These are phyloP conservation scores for Thereva nobilitata DNA, from an alignment of 2,888 invertebrate species.

Conservation along the genomic window DNA sequence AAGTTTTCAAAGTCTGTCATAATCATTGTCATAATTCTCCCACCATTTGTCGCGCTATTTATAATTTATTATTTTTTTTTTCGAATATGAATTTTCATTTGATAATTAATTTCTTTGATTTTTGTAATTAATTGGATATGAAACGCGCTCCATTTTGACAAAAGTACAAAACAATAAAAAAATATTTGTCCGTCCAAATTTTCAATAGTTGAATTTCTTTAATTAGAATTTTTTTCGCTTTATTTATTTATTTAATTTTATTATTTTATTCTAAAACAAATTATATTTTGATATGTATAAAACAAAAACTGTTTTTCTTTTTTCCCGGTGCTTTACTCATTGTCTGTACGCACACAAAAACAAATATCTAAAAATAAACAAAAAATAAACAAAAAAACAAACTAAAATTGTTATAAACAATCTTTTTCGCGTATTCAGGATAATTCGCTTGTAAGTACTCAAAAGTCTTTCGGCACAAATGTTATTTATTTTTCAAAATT, in stretches of 20 bases:
- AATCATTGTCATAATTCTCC: constrained; percentile 38
- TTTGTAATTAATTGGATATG: too few species aligned
- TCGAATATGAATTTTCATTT: too few species aligned
- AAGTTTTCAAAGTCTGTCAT: too few species aligned
- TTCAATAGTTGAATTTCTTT: too few species aligned
- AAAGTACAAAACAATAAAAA: too few species aligned
- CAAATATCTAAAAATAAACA: constrained; percentile 31
- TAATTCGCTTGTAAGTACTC: constrained; percentile 41
- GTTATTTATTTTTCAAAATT: constrained; percentile 12
- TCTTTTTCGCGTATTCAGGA: constrained; percentile 30
- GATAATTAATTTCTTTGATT: too few species aligned
- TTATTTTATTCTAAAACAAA: constrained; percentile 11
- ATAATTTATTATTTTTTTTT: constrained; percentile 26
- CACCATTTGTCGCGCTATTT: constrained; percentile 45
- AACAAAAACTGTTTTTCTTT: constrained; percentile 14
- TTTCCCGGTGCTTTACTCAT: constrained; percentile 31
- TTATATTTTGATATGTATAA: too few species aligned
- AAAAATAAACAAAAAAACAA: constrained; percentile 19
- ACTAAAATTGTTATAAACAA: constrained; percentile 10
- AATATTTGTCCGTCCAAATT: too few species aligned
- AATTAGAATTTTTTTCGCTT: too few species aligned
- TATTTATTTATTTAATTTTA: constrained; percentile 6
- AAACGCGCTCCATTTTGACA: too few species aligned
- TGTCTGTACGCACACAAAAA: constrained; percentile 34
- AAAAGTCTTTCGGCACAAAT: constrained; percentile 17